Conservation (phyloP, 2,797 vertebrate species). For the Mormyrus proboscirostris region DNA sequence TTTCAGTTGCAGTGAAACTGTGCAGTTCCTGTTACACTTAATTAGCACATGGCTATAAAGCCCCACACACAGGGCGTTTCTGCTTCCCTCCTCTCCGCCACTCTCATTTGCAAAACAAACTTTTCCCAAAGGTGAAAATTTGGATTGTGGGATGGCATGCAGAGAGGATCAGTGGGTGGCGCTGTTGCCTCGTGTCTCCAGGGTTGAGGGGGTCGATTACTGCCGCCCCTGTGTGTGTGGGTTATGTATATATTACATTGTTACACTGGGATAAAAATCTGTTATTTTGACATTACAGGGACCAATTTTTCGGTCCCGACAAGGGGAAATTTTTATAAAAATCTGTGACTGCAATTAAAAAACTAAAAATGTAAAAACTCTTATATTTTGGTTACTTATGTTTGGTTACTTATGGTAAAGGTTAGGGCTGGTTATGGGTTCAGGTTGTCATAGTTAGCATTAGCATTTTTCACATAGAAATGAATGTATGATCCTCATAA, state of each 20-base stretch:
- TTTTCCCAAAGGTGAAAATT: slow-evolving; percentile 37
- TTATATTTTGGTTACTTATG: not conserved
- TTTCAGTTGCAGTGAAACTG: slow-evolving; percentile 36
- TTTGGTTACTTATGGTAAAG: not conserved
- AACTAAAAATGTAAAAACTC: not conserved
- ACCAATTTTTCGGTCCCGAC: not conserved
- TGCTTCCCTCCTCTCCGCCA: slow-evolving; percentile 40
- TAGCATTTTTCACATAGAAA: not conserved
- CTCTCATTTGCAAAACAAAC: slow-evolving; percentile 49
- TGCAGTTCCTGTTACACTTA: slow-evolving; percentile 48
- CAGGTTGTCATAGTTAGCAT: not conserved
- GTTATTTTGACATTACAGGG: not conserved
- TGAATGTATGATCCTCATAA: not conserved
- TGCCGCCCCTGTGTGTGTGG: not conserved
- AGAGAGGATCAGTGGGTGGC: slow-evolving; percentile 25
- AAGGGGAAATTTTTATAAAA: not conserved
- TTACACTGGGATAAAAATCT: not conserved
- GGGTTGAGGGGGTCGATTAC: not conserved
- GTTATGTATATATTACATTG: not conserved
- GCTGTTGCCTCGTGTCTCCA: slow-evolving; percentile 2
- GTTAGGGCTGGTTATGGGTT: not conserved
- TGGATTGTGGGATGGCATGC: slow-evolving; percentile 32
- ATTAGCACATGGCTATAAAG: slow-evolving; percentile 50
- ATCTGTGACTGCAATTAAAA: not conserved
- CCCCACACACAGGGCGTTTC: slow-evolving; percentile 47